These are phyloP conservation scores for Stegodyphus mimosarum DNA, from an alignment of 1,140 invertebrate species.

Conservation along the genomic window DNA sequence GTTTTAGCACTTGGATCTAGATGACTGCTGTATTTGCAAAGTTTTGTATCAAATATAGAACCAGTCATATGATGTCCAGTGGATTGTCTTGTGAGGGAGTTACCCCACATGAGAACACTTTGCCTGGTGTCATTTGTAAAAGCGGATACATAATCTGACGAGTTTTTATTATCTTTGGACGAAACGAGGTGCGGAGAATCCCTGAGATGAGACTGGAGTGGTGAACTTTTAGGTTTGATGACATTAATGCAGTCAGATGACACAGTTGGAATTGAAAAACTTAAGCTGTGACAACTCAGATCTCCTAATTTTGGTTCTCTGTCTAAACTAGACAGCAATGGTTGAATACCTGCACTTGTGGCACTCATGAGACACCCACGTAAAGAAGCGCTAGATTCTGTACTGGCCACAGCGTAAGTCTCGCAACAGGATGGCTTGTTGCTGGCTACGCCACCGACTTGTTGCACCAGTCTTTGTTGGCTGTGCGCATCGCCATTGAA, in stretches of 20 bases:
- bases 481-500: constrained; percentile 60
- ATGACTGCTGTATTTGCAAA: constrained; percentile 33
- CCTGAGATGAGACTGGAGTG: constrained; percentile 41
- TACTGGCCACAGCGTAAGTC: constrained; percentile 37
- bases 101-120: constrained; percentile 68
- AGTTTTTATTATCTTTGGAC: constrained; percentile 42
- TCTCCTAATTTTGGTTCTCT: constrained; percentile 24
- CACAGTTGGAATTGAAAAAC: constrained; percentile 43
- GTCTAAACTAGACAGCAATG: constrained; percentile 52
- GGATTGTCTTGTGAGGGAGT: constrained; percentile 42
- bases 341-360: constrained; percentile 56
- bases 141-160: constrained; percentile 36
- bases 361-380: constrained; percentile 62
- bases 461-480: constrained; percentile 45
- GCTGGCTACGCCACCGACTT: constrained; percentile 28
- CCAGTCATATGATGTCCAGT: constrained; percentile 41
- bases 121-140: constrained; percentile 65
- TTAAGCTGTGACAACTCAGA: constrained; percentile 50
- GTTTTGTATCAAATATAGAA: constrained; percentile 54
- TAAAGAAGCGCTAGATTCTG: constrained; percentile 48
- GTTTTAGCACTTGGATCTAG: constrained; percentile 23
- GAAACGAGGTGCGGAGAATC: constrained; percentile 47
- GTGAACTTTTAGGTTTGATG: constrained; percentile 59
- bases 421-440: constrained; percentile 57
- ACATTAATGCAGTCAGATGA: constrained; percentile 56